Conservation (phyloP, 2,113 vertebrate species). For the Nansenia antarctica region DNA sequence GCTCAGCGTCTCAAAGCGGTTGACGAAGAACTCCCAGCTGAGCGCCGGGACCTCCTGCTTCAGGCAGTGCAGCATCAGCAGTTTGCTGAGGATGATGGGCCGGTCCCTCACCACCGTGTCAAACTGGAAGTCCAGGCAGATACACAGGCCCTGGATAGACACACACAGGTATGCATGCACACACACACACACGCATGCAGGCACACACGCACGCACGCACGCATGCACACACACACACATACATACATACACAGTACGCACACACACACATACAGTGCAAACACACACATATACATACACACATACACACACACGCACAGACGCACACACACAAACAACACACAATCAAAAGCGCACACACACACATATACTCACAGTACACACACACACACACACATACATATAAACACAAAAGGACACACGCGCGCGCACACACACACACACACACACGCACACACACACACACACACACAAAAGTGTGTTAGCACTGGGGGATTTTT, state of each 20-base stretch:
- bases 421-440: background rate
- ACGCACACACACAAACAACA: background rate
- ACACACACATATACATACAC: no score
- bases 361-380: slow-evolving; percentile 17
- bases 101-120: slow-evolving; percentile 97
- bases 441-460: background rate
- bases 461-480: background rate
- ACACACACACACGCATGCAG: slow-evolving; percentile 3
- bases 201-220: background rate
- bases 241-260: no score
- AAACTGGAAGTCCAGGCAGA: slow-evolving; percentile 98
- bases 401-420: no score
- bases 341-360: no score
- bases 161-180: slow-evolving; percentile 14
- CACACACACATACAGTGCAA: background rate
- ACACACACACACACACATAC: slow-evolving; percentile 20
- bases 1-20: slow-evolving; percentile 97
- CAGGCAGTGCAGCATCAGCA: slow-evolving; percentile 93
- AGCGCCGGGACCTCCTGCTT: slow-evolving; percentile 95
- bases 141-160: slow-evolving; percentile 85
- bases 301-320: background rate
- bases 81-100: slow-evolving; percentile 94
- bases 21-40: slow-evolving; percentile 99
- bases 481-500: background rate
- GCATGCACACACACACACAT: background rate